Evolutionary conservation across 2,888 invertebrate species (phyloP).

Genomic region (Chaitophorus viminalis): DNA sequence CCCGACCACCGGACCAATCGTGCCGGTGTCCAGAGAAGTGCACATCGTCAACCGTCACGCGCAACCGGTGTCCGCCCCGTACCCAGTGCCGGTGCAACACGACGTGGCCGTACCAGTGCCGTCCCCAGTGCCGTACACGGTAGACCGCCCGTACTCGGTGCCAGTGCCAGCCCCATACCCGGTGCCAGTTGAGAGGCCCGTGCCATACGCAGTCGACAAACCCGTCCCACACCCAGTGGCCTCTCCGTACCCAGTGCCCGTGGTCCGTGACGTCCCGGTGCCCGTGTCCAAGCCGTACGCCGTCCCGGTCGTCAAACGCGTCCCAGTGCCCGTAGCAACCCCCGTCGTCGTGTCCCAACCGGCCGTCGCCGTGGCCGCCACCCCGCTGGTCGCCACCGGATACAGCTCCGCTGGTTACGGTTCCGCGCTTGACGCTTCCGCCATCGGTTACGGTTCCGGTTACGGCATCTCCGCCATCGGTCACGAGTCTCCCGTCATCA

Average conservation of each 20-base stretch:
- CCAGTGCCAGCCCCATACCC: conserved; percentile 43
- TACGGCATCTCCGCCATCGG: not conserved
- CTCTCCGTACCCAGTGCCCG: conserved; percentile 40
- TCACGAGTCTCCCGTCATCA: too few species aligned
- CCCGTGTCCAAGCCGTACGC: conserved; percentile 45
- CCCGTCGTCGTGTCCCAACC: conserved; percentile 20
- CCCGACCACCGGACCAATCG: conserved; percentile 12
- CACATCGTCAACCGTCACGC: conserved; percentile 53
- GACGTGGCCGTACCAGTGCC: conserved; percentile 44
- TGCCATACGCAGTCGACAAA: conserved; percentile 40
- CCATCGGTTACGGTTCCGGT: conserved; percentile 2
- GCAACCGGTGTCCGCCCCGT: conserved; percentile 41
- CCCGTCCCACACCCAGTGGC: conserved; percentile 36
- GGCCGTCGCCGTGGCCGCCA: not conserved
- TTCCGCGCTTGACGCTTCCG: not conserved
- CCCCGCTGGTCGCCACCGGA: conserved; percentile 9
- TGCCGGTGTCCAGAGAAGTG: conserved; percentile 42
- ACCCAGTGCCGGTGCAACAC: conserved; percentile 40
- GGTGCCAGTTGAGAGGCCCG: conserved; percentile 39
- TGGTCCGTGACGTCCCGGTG: conserved; percentile 30
- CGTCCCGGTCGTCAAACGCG: conserved; percentile 22
- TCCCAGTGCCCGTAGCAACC: conserved; percentile 34
- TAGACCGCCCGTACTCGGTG: conserved; percentile 46
- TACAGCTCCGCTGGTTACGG: conserved; percentile 7
- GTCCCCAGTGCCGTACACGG: conserved; percentile 33